phyloP scores from a whole-genome alignment of 2,113 vertebrate genomes.

The Elephas maximus region DNA sequence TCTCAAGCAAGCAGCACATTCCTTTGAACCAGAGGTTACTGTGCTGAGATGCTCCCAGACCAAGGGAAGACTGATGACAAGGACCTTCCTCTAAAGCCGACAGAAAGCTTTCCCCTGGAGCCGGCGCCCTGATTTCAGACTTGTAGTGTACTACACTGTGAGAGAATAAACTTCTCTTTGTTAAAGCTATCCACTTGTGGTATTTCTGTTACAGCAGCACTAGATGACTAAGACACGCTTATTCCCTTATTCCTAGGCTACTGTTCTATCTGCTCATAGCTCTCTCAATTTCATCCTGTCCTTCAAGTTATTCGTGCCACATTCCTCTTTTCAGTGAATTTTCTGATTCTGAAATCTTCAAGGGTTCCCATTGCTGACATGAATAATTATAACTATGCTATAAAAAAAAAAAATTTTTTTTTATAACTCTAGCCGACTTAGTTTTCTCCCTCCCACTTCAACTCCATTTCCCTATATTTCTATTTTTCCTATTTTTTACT shows the following conservation, averaged over 20 bases:
- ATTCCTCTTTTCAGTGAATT: not conserved
- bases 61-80: no score
- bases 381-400: not conserved
- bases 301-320: not conserved
- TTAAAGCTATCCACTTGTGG: no score
- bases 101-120: no score
- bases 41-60: no score
- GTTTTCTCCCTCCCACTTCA: not conserved
- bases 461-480: not conserved
- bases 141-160: no score
- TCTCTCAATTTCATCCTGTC: not conserved
- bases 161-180: no score
- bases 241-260: not conserved
- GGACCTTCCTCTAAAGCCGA: no score
- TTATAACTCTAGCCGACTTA: not conserved
- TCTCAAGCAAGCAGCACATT: no score
- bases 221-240: not conserved
- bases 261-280: not conserved
- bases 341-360: conserved; percentile 16
- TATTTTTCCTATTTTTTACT: not conserved
- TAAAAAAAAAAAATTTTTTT: no score
- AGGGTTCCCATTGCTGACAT: not conserved
- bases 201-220: no score
- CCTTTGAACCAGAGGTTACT: no score
- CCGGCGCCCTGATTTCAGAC: no score